These are phyloP conservation scores for Melikaiella ostensackeni DNA, from an alignment of 2,888 invertebrate species.

Conservation along the genomic window DNA sequence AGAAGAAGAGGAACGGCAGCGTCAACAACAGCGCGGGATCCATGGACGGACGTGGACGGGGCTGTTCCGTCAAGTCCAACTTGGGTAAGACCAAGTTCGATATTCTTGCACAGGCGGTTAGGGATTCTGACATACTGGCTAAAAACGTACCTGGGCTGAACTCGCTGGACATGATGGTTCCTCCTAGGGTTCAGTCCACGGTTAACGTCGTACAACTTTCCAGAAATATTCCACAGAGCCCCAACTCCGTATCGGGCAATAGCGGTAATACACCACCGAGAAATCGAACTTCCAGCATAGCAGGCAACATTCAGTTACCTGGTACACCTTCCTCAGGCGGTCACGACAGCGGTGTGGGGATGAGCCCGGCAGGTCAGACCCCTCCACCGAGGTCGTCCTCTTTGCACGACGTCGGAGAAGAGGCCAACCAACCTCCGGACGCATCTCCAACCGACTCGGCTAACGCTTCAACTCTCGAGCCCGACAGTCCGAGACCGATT, in stretches of 20 bases:
- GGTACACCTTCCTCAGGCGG: constrained; percentile 75
- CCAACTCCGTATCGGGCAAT: constrained; percentile 69
- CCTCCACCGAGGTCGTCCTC: constrained; percentile 70
- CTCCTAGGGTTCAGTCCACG: constrained; percentile 76
- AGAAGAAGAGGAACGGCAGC: constrained; percentile 64
- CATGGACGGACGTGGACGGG: neutral
- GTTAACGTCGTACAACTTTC: constrained; percentile 82
- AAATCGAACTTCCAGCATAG: constrained; percentile 69
- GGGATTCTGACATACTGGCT: constrained; percentile 75
- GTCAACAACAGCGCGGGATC: constrained; percentile 48
- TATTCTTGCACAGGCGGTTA: constrained; percentile 68
- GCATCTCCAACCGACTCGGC: constrained; percentile 67
- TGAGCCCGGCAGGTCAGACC: constrained; percentile 75
- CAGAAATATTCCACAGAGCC: constrained; percentile 73
- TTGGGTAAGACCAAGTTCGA: constrained; percentile 67
- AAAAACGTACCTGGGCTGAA: constrained; percentile 81
- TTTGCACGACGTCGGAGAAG: constrained; percentile 73
- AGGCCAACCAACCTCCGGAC: constrained; percentile 72
- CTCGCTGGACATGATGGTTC: constrained; percentile 81
- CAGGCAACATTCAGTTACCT: constrained; percentile 69
- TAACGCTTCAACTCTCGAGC: constrained; percentile 65
- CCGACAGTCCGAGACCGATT: constrained; percentile 62
- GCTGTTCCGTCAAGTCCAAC: constrained; percentile 45
- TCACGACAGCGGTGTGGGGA: constrained; percentile 74
- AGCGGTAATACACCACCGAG: constrained; percentile 72